Evolutionary conservation across 30 jellyfish, hydroid and myxozoan genomes (phyloP), one percentile per base, ranked within the genome.

Genomic region (Aurelia sp.): DNA sequence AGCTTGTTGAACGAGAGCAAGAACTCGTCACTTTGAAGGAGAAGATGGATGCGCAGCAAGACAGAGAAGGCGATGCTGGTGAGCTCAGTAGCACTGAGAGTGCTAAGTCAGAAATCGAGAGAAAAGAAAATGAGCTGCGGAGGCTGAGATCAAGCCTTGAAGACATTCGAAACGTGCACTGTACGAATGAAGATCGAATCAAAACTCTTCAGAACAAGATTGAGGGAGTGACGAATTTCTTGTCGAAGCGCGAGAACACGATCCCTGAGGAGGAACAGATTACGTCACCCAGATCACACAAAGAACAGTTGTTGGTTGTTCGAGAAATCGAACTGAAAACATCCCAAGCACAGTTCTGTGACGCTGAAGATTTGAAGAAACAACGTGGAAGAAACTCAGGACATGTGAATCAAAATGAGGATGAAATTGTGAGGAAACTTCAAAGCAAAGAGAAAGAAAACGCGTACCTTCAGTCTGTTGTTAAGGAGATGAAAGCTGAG

Each of bases 391-490:
- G 61, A 3, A 60, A 15, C 5, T 47, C 48, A 59, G 81, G 69
- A 58, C 66, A 40, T 5, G 27, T 68, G 31, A 58, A 5, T 4
- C 89, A 17, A 6, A 67, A 52, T 33, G 72, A 65, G 21, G 78
- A 69, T 4, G 87, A 80, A 52, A 51, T 89, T 2, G 74, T 73
- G 15, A 67, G 53, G 59, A 72, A 72, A 48, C 74, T 93, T 61
- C 67, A 65, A 21, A 74, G 83, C 80, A 89, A 89, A 55, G 98
- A 93, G 86, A 70, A 93, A 63, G 97, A 93, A 74, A 93, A 93
- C 67, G 66, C 51, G 3, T 93, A 64, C 57, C 61, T 93, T 50
- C 97, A 93, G 44, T 41, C 91, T 3, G 98, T 88, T 33, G 98
- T 93, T 48, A 77, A 85, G 53, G 98, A 93, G 67, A 50, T 93